Evolutionary conservation across 2,888 invertebrate species (phyloP).

Genomic region (Pristionchus fissidentatus): DNA sequence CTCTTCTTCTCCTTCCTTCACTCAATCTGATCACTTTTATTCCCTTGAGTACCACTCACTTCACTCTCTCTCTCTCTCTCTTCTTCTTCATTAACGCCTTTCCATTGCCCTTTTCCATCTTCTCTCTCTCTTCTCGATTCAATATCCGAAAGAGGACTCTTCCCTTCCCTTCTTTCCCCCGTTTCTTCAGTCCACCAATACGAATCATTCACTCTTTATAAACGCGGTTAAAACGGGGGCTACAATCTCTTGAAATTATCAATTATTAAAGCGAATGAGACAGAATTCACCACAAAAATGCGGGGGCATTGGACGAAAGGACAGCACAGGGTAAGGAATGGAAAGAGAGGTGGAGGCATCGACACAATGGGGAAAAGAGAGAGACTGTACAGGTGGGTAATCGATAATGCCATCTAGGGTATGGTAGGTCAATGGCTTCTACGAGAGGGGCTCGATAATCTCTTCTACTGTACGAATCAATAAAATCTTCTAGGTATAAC

Average conservation of each 20-base stretch:
- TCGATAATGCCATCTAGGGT: neutral
- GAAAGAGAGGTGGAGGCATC: neutral
- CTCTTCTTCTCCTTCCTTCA: constrained; percentile 22
- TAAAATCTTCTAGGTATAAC: too few species aligned
- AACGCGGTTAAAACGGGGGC: constrained; percentile 33
- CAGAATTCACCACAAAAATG: constrained; percentile 37
- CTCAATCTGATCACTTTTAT: constrained; percentile 25
- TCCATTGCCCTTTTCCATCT: neutral
- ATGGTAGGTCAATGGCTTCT: constrained; percentile 9
- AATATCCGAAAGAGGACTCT: constrained; percentile 39
- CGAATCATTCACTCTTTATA: constrained; percentile 29
- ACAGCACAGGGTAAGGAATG: neutral
- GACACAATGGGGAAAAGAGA: neutral
- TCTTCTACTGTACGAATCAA: too few species aligned
- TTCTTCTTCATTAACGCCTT: constrained; percentile 42
- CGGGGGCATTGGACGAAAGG: neutral
- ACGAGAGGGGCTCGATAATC: too few species aligned
- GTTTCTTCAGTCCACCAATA: neutral
- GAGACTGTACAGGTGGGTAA: constrained; percentile 20
- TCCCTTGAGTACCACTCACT: constrained; percentile 27
- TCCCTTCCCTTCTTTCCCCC: neutral
- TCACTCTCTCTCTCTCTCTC: too few species aligned
- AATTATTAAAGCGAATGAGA: constrained; percentile 36
- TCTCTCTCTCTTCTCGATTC: constrained; percentile 26
- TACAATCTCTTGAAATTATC: constrained; percentile 23